These are phyloP conservation scores for Drosophila quinaria DNA, from an alignment of 2,888 invertebrate species.

Conservation along the genomic window DNA sequence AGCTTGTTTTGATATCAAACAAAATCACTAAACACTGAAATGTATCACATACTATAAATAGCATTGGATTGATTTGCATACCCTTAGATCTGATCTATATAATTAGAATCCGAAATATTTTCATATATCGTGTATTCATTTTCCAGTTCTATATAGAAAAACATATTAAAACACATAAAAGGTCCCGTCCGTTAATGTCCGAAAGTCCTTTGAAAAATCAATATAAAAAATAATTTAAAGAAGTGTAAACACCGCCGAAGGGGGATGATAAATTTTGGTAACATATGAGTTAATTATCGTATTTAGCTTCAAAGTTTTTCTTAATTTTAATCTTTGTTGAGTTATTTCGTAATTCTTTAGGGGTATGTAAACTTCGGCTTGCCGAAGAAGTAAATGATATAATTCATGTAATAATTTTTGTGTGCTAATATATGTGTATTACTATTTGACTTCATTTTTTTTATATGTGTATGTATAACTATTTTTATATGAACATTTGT, in stretches of 20 bases:
- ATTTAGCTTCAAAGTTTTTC: constrained; percentile 3
- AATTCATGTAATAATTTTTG: constrained; percentile 28
- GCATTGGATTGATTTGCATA: constrained; percentile 35
- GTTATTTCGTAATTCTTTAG: background rate
- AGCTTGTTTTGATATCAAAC: constrained; percentile 63
- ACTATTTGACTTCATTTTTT: constrained; percentile 67
- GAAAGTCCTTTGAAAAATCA: background rate
- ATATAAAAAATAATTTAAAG: background rate
- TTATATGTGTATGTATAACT: constrained; percentile 72
- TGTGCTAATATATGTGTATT: constrained; percentile 52
- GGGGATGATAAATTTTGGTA: constrained; percentile 21
- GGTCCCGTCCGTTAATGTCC: constrained; percentile 25
- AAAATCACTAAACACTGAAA: constrained; percentile 18
- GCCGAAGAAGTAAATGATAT: constrained; percentile 22
- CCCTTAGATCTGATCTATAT: constrained; percentile 9
- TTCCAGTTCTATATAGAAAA: constrained; percentile 1
- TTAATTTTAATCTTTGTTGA: background rate
- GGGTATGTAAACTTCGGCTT: constrained; percentile 45
- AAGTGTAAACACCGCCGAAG: constrained; percentile 27
- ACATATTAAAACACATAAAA: background rate
- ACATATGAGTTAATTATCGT: constrained; percentile 12
- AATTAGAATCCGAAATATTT: background rate
- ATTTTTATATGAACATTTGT: constrained; percentile 79
- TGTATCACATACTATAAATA: constrained; percentile 13
- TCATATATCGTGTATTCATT: constrained; percentile 3